Evolutionary conservation across 2,797 vertebrate species (phyloP).

Genomic region (Cichlasoma orientale): DNA sequence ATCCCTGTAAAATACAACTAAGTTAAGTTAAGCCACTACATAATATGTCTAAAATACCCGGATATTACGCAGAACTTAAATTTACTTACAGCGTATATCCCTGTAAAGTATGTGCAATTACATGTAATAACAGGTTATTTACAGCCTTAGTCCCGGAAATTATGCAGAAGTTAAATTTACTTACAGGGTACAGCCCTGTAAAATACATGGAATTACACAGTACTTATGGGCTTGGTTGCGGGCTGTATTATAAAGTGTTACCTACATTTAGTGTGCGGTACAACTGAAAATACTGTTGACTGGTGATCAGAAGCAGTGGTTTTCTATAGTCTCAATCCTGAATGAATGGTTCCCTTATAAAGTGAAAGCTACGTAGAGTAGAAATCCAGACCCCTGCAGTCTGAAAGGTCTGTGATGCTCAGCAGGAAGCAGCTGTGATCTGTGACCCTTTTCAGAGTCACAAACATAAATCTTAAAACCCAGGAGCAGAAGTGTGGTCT

Average conservation of each 20-base stretch:
- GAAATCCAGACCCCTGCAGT: constrained; percentile 59
- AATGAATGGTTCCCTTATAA: constrained; percentile 42
- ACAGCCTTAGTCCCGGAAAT: no score
- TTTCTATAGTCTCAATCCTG: constrained; percentile 36
- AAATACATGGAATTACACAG: no score
- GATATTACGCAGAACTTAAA: no score
- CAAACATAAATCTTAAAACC: constrained; percentile 34
- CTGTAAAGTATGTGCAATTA: no score
- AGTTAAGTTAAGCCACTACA: no score
- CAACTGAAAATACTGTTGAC: constrained; percentile 17
- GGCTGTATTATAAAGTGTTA: background rate
- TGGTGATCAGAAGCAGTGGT: constrained; percentile 30
- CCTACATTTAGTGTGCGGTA: constrained; percentile 14
- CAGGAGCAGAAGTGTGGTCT: background rate
- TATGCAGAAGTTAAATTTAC: no score
- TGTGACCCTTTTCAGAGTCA: constrained; percentile 25
- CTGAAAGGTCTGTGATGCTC: constrained; percentile 47
- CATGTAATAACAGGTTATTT: no score
- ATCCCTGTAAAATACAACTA: no score
- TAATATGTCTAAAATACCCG: no score
- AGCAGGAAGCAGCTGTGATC: constrained; percentile 64
- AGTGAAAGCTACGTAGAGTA: constrained; percentile 44
- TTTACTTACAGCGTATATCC: no score
- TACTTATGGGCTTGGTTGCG: no score
- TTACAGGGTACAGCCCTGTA: no score